phyloP scores from a whole-genome alignment of 64 coral and sea anemone genomes.

The Dendronephthya gigantea region DNA sequence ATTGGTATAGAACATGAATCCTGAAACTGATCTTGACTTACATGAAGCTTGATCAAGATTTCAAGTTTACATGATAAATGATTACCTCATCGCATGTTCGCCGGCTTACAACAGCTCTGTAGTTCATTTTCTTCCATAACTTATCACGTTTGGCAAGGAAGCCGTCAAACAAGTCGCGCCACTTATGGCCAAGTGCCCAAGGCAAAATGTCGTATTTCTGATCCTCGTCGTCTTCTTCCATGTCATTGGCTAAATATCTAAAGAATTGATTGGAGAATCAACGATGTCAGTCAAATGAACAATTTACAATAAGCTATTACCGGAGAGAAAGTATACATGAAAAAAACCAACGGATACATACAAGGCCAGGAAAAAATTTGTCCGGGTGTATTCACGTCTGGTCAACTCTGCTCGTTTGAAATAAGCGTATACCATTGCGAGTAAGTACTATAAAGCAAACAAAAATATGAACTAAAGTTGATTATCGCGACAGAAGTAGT shows the following conservation, averaged over 20 bases:
- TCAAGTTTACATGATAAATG: neutral
- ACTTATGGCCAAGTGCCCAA: constrained; percentile 83
- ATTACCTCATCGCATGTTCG: constrained; percentile 91
- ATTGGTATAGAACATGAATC: neutral
- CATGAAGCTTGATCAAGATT: neutral
- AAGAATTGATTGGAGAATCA: neutral
- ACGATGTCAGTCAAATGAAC: neutral
- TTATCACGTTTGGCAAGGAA: constrained; percentile 71
- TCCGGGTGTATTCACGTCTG: constrained; percentile 77
- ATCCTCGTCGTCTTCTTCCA: constrained; percentile 99
- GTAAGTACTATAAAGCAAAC: constrained; percentile 56
- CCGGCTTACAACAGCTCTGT: constrained; percentile 82
- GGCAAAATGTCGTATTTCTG: constrained; percentile 98
- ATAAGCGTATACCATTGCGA: constrained; percentile 94
- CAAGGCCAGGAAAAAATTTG: constrained; percentile 94
- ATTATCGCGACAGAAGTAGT: neutral
- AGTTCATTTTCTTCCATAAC: constrained; percentile 84
- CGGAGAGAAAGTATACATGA: neutral
- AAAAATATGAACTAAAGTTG: neutral
- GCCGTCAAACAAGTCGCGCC: constrained; percentile 70
- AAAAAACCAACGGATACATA: constrained; percentile 37
- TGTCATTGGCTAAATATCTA: constrained; percentile 91
- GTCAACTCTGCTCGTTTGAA: constrained; percentile 82
- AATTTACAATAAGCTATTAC: neutral
- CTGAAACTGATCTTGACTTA: neutral